These are phyloP conservation scores for Drosophila pegasa DNA, from an alignment of 2,888 invertebrate genomes.

Conservation along the genomic window DNA sequence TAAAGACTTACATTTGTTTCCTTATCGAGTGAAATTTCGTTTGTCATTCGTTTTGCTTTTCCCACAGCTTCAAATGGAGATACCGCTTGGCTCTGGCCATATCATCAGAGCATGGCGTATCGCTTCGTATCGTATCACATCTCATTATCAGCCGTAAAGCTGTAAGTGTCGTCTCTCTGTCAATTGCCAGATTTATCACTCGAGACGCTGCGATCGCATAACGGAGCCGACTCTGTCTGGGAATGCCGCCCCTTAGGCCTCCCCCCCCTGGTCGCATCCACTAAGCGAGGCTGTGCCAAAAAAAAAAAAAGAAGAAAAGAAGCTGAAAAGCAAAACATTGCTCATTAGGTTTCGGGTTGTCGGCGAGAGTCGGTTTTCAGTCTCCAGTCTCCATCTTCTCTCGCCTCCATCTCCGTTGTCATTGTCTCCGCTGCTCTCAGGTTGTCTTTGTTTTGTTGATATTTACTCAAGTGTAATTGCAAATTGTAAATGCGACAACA, in stretches of 20 bases:
- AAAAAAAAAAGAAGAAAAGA: conserved; percentile 13
- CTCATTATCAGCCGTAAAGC: conserved; percentile 55
- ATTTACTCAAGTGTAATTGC: conserved; percentile 82
- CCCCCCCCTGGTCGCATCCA: not conserved
- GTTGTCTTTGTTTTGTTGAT: conserved; percentile 59
- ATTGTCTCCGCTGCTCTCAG: conserved; percentile 39
- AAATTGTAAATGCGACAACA: conserved; percentile 82
- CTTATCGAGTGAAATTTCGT: not conserved
- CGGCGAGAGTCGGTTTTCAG: conserved; percentile 42
- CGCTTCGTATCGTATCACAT: conserved; percentile 30
- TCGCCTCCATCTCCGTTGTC: conserved; percentile 47
- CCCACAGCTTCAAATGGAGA: conserved; percentile 55
- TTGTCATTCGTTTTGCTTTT: conserved; percentile 28
- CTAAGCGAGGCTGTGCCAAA: conserved; percentile 46
- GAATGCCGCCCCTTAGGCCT: conserved; percentile 20
- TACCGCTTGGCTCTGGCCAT: conserved; percentile 9
- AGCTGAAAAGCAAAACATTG: conserved; percentile 52
- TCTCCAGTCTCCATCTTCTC: conserved; percentile 41
- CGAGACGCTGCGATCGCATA: conserved; percentile 29
- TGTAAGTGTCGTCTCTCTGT: conserved; percentile 33
- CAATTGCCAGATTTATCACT: conserved; percentile 74
- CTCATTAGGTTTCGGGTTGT: conserved; percentile 73
- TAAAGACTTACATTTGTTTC: conserved; percentile 3
- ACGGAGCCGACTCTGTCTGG: conserved; percentile 40
- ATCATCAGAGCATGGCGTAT: not conserved